Evolutionary conservation across 2,888 invertebrate species (phyloP), one percentile per base, ranked within the genome.

Genomic region (Cryptocephalus moraei): DNA sequence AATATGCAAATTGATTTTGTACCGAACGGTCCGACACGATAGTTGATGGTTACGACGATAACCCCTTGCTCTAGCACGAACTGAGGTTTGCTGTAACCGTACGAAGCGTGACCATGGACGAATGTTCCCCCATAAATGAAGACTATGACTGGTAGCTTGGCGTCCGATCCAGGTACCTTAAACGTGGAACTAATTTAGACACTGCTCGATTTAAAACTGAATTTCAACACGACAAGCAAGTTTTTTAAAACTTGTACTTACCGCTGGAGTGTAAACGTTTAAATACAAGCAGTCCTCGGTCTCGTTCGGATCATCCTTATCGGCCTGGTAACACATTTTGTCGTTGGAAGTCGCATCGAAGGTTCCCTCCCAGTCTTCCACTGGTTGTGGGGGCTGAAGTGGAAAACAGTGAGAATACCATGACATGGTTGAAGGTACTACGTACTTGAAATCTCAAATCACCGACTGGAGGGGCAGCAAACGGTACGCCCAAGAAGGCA

Each of bases 41-140:
- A 62, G 33, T 60, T 61, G n/a, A 57, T 46, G 12, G 54, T 52
- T 8, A 62, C 64, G 14, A 63, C 45, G 12, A 60, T 49, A 8
- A 63, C 52, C 52, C 82, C 77, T 33, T 72, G 65, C 44, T 80
- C 77, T 77, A 86, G 77, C 0, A 85, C 50, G 38, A 44, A 50
- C 34, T 46, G 40, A 8, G 45, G 44, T 10, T 42, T 48, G 13
- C 32, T 32, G 8, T 42, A 14, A 9, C 46, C 43, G 10, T 44
- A 8, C 9, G 43, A 43, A 31, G 52, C 51, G 39, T 33, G 46
- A 8, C 54, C 54, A 38, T 50, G 33, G 57, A 62, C 33, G 55
- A 56, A 67, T 66, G 62, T 64, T 4, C 71, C 71, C 2, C 70
- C 69, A 49, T 71, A 70, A 44, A 72, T 64, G 47, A 59, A 64